Evolutionary conservation across 23 tunicate genomes (phyloP).

Genomic region (Halocynthia roretzi): DNA sequence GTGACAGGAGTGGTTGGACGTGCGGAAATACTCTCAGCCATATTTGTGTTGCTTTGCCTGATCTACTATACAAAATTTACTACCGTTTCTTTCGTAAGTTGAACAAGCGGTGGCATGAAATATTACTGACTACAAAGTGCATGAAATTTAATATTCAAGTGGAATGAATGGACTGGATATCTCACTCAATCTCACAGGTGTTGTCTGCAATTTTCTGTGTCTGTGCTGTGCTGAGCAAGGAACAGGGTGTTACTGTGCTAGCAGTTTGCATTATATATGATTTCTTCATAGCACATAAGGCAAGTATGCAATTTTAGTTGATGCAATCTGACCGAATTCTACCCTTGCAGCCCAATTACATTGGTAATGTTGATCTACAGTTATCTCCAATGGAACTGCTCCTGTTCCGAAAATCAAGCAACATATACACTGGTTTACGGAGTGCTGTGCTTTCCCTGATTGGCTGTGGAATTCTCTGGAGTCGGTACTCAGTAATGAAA

Average conservation of each 20-base stretch:
- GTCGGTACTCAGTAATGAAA: conserved; percentile 44
- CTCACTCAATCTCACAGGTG: conserved; percentile 13
- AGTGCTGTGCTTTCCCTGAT: conserved; percentile 11
- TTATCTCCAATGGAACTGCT: conserved; percentile 3
- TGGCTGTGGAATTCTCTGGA: conserved; percentile 11
- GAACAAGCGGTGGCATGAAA: neutral
- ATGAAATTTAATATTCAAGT: too few relatives aligned
- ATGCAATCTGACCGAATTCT: too few relatives aligned
- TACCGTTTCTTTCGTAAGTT: conserved; percentile 27
- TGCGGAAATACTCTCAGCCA: conserved; percentile 78
- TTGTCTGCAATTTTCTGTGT: conserved; percentile 32
- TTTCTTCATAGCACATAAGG: conserved; percentile 49
- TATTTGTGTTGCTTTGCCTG: conserved; percentile 60
- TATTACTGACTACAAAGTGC: neutral
- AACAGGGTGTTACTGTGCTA: conserved; percentile 77
- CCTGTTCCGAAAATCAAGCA: conserved; percentile 13
- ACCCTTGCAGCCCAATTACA: too few relatives aligned
- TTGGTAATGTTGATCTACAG: neutral
- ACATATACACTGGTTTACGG: conserved; percentile 1
- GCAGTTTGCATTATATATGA: conserved; percentile 59
- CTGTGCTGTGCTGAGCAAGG: conserved; percentile 60
- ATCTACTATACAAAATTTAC: conserved; percentile 35
- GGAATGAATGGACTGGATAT: neutral
- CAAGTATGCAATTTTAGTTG: neutral
- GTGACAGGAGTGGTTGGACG: conserved; percentile 85